Base-by-base conservation (phyloP, 1,140 invertebrate genomes). In the Theocolax elegans region DNA sequence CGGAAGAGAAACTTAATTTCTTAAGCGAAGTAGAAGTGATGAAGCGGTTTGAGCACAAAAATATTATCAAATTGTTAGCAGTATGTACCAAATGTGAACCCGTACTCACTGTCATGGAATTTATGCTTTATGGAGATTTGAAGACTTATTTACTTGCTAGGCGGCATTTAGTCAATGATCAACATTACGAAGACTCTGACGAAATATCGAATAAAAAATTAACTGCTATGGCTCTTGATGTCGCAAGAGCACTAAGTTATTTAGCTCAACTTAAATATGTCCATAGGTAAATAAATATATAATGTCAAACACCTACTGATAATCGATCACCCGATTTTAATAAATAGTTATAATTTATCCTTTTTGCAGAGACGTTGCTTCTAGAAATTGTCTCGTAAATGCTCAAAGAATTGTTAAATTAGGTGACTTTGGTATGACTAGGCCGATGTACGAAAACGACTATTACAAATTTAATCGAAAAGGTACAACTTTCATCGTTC, bases 371-470 rank as follows among this genome's bases (percentile, higher is more conserved):
- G 94, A 96, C 83, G 88, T 96, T 2, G 94, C 94, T 0, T 94
- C 91, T 49, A 86, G 95, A 23, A 98, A 98, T 87, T 97, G 95
- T 81, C 84, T 98, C 2, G 91, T 97, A 0, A 95, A 94, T 80
- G 90, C 92, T 4, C 89, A 92, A 67, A 88, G 92, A 63, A 88
- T 92, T 0, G 92, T 97, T 2, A 97, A 97, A 83, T 89, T 98
- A 13, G 94, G 93, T 3, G 96, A 98, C 83, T 97, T 97, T 83
- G 96, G 95, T 21, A 96, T 97, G 95, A 94, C 94, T 6, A 87
- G 95, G 27, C 90, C 93, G 4, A 92, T 95, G 81, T 95, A 92
- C 81, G 94, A 95, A 74, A 93, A 92, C 65, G 94, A 96, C 79
- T 96, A 96, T 80, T 95, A 95, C 78, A 89, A 91, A 69, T 95